phyloP scores from a whole-genome alignment of 2,113 vertebrate species.

The Nothocercus nigrocapillus region DNA sequence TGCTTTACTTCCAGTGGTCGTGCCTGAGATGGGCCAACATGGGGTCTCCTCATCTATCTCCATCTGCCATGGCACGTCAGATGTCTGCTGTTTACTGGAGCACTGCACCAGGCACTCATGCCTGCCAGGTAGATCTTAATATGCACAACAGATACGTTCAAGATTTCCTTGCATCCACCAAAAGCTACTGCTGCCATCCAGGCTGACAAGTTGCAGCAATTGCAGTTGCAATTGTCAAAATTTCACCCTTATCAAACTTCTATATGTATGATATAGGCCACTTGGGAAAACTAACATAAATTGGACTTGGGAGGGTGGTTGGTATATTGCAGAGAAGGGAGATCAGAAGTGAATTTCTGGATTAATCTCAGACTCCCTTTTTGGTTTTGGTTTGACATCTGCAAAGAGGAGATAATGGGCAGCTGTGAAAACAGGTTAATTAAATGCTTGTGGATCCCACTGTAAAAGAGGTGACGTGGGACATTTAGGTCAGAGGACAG shows the following conservation, averaged over 20 bases:
- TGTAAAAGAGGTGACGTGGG: neutral
- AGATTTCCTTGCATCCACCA: neutral
- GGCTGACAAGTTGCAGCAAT: neutral
- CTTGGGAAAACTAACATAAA: neutral
- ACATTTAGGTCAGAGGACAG: neutral
- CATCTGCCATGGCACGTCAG: neutral
- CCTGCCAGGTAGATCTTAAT: neutral
- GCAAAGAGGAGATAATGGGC: neutral
- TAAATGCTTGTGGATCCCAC: neutral
- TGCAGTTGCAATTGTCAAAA: too few relatives aligned
- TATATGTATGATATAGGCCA: neutral
- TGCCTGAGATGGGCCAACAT: neutral
- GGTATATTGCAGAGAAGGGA: neutral
- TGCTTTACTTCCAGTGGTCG: neutral
- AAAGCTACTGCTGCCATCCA: neutral
- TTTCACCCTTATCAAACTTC: neutral
- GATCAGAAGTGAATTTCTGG: neutral
- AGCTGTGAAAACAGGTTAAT: neutral
- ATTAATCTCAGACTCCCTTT: neutral
- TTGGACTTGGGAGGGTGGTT: neutral
- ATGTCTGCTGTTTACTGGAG: neutral
- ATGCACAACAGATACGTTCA: rapidly evolving
- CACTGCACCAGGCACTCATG: neutral
- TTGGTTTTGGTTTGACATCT: neutral
- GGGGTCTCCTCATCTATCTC: neutral